These are phyloP conservation scores for Semaprochilodus insignis DNA, from an alignment of 2,797 vertebrate species.

Conservation along the genomic window DNA sequence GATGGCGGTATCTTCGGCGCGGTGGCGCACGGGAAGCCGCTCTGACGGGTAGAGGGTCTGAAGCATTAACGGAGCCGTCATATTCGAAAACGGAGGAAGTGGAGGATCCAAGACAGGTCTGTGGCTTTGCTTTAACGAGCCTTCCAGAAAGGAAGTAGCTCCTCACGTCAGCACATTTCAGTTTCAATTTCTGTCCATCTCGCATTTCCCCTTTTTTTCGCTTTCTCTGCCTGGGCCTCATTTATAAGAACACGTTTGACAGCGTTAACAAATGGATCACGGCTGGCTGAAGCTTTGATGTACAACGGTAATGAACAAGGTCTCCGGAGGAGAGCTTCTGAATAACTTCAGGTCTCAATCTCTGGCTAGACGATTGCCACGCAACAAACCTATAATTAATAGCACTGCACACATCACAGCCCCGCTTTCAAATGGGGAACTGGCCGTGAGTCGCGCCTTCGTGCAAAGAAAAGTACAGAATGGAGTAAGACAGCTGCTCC, in stretches of 20 bases:
- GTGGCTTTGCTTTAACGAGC: slow-evolving; percentile 60
- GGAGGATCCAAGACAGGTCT: slow-evolving; percentile 8
- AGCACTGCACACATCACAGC: not conserved
- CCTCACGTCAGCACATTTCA: slow-evolving; percentile 69
- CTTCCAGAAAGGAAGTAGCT: slow-evolving; percentile 72
- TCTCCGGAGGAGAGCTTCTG: slow-evolving; percentile 19
- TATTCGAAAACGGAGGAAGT: not conserved
- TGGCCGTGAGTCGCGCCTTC: too few relatives aligned
- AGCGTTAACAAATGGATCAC: slow-evolving; percentile 50
- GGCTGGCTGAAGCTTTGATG: slow-evolving; percentile 35
- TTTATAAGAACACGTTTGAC: slow-evolving; percentile 47
- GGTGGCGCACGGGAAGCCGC: not conserved
- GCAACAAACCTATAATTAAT: slow-evolving; percentile 21
- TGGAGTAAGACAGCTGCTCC: too few relatives aligned
- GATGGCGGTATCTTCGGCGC: not conserved
- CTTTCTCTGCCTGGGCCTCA: slow-evolving; percentile 7
- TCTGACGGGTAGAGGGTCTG: not conserved
- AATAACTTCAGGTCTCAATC: slow-evolving; percentile 25
- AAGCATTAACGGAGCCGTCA: not conserved
- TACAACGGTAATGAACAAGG: slow-evolving; percentile 38
- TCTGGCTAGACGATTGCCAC: slow-evolving; percentile 3
- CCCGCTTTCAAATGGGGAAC: not conserved
- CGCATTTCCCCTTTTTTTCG: slow-evolving; percentile 49
- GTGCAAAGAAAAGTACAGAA: too few relatives aligned
- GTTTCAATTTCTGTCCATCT: slow-evolving; percentile 64